Percentiles rank a stretch among this genome's conserved stretches.
These are phyloP conservation scores for Archilochus colubris DNA, from an alignment of 2,113 vertebrate species.

Conservation along the genomic window DNA sequence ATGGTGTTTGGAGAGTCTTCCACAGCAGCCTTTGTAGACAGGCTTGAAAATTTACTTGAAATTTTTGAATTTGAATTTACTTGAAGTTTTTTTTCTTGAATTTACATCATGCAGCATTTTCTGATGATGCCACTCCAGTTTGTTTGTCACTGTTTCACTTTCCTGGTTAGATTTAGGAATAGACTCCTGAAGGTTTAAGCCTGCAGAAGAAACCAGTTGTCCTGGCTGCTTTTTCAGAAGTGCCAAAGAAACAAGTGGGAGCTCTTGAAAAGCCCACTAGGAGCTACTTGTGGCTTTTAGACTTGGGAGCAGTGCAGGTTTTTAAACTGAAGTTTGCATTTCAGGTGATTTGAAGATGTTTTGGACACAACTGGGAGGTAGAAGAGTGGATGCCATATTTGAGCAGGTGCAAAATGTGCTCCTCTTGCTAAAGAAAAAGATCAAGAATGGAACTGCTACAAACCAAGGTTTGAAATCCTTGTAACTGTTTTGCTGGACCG, in stretches of 20 bases:
- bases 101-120: background rate
- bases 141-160: background rate
- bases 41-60: background rate
- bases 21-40: background rate
- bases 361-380: slow-evolving; percentile 70
- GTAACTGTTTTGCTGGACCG: background rate
- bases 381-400: slow-evolving; percentile 78
- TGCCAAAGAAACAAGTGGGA: background rate
- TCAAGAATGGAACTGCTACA: slow-evolving; percentile 80
- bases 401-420: slow-evolving; percentile 75
- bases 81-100: background rate
- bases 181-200: background rate
- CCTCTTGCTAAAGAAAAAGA: slow-evolving; percentile 76
- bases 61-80: too few relatives aligned
- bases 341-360: slow-evolving; percentile 74
- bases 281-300: background rate
- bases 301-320: background rate
- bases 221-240: background rate
- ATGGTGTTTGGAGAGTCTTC: background rate
- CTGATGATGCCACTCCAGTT: background rate
- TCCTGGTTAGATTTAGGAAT: background rate
- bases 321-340: slow-evolving; percentile 32
- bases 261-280: background rate
- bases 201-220: background rate
- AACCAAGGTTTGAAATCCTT: slow-evolving; percentile 72